Conservation (phyloP, 1,140 invertebrate genomes). For the Diploscapter pachys region DNA sequence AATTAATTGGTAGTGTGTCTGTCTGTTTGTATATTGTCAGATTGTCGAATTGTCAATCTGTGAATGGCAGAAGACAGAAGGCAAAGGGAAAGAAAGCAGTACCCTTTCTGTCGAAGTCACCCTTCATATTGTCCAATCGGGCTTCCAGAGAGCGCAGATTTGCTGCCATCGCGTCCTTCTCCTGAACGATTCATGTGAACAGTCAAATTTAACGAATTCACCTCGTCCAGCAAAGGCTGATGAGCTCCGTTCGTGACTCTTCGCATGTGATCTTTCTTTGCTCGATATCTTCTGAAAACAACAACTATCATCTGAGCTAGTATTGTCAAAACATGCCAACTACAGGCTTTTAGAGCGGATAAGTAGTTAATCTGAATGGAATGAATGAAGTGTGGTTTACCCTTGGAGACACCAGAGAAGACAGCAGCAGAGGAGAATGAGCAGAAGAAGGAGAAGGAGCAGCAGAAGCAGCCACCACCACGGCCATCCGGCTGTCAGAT, state of each 20-base stretch:
- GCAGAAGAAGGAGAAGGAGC: constrained; percentile 51
- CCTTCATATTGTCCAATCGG: constrained; percentile 23
- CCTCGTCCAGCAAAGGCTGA: constrained; percentile 29
- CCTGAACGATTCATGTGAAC: not conserved
- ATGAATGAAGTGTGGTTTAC: constrained; percentile 33
- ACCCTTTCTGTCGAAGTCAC: constrained; percentile 26
- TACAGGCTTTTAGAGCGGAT: not conserved
- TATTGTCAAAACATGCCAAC: not conserved
- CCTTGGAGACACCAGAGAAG: constrained; percentile 50
- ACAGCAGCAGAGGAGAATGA: constrained; percentile 53
- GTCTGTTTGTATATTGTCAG: too few relatives aligned
- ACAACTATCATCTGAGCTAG: not conserved
- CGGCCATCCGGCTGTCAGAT: constrained; percentile 53
- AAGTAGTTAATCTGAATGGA: not conserved
- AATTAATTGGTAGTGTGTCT: too few relatives aligned
- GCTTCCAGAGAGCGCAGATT: constrained; percentile 28
- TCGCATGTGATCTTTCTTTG: constrained; percentile 24
- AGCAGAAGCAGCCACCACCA: constrained; percentile 58
- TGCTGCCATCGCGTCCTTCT: constrained; percentile 25
- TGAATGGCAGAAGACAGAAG: too few relatives aligned
- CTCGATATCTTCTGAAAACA: constrained; percentile 28
- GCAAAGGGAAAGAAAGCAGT: too few relatives aligned
- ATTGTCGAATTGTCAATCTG: too few relatives aligned
- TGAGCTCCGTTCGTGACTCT: constrained; percentile 29
- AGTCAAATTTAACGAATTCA: not conserved